Conservation (phyloP, 2,888 invertebrate genomes). For the Cheilosia impressa region DNA sequence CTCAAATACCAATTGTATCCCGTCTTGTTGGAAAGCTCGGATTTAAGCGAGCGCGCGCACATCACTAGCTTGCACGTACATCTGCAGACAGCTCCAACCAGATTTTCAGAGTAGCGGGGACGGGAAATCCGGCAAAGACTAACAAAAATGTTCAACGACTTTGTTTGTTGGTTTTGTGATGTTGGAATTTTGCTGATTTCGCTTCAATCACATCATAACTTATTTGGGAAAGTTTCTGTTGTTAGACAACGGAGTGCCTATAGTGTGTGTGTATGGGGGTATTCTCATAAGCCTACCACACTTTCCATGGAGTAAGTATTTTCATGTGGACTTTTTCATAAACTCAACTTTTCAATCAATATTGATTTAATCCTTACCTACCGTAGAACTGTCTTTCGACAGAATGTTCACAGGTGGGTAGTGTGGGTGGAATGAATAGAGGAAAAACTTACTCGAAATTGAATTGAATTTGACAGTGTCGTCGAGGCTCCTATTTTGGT, state of each 20-base stretch:
- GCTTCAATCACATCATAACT: constrained; percentile 75
- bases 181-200: constrained; percentile 73
- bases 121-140: constrained; percentile 37
- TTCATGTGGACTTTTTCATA: constrained; percentile 39
- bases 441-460: constrained; percentile 41
- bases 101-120: neutral
- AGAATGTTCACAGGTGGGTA: constrained; percentile 52
- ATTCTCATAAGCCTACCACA: constrained; percentile 22
- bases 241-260: constrained; percentile 7
- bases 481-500: constrained; percentile 39
- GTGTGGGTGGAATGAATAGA: neutral
- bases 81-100: neutral
- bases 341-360: constrained; percentile 67
- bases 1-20: constrained; percentile 72
- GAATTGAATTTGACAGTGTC: constrained; percentile 38
- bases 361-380: constrained; percentile 60
- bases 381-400: constrained; percentile 42
- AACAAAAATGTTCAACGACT: constrained; percentile 69
- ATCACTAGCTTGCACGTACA: neutral
- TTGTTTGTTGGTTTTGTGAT: constrained; percentile 74
- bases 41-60: constrained; percentile 41
- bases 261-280: neutral
- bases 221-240: constrained; percentile 65
- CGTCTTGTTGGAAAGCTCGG: constrained; percentile 44
- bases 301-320: constrained; percentile 23